phyloP scores from a whole-genome alignment of 2,113 vertebrate genomes.

The Pedetes capensis region DNA sequence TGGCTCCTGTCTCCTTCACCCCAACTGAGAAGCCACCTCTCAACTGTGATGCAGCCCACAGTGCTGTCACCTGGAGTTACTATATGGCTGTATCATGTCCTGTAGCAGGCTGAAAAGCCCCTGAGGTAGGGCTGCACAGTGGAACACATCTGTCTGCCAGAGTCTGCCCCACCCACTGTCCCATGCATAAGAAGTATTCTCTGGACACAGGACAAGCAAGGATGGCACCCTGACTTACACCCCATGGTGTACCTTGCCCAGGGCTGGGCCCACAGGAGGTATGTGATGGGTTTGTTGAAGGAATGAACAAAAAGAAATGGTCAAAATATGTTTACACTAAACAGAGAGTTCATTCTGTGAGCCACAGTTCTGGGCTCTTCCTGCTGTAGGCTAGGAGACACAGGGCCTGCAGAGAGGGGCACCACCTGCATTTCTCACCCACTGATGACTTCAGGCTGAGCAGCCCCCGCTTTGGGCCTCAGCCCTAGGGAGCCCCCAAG shows the following conservation, averaged over 20 bases:
- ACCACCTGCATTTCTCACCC: rapidly evolving
- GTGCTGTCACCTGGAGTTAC: rapidly evolving
- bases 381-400: background rate
- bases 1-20: background rate
- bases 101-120: background rate
- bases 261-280: background rate
- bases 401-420: rapidly evolving
- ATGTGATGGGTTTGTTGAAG: background rate
- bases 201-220: background rate
- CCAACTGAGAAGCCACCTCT: background rate
- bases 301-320: background rate
- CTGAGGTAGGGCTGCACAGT: too few species aligned
- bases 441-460: rapidly evolving
- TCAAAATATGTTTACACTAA: constrained; percentile 34
- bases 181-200: background rate
- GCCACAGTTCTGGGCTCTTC: background rate
- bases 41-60: rapidly evolving
- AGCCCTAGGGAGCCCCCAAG: rapidly evolving
- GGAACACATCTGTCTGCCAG: background rate
- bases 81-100: rapidly evolving
- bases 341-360: background rate
- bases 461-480: rapidly evolving
- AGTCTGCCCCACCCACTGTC: background rate
- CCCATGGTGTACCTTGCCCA: background rate
- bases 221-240: background rate